phyloP scores from a whole-genome alignment of 2,797 vertebrate species.

The Uromys caudimaculatus region DNA sequence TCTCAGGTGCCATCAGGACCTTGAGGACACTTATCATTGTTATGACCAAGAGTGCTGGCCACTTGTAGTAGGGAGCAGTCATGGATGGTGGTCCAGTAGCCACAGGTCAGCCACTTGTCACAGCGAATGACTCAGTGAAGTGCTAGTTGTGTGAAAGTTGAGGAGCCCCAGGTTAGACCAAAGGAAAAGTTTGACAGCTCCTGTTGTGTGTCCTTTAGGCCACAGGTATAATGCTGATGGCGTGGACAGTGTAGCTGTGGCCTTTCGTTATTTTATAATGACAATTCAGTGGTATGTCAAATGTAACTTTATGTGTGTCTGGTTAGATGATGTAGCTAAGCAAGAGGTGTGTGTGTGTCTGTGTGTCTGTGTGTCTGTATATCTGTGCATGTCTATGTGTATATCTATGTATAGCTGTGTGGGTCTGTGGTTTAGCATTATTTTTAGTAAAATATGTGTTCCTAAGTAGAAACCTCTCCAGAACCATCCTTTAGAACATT shows the following conservation, averaged over 20 bases:
- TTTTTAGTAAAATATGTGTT: constrained; percentile 14
- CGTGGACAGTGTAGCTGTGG: not conserved
- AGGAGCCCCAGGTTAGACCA: constrained; percentile 1
- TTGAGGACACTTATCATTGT: not conserved
- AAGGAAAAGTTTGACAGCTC: not conserved
- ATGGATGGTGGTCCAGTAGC: not conserved
- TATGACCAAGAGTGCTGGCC: not conserved
- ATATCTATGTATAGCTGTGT: not conserved
- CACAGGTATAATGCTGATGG: not conserved
- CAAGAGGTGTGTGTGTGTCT: not conserved
- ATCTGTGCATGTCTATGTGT: not conserved
- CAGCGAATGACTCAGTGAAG: not conserved
- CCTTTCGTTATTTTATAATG: not conserved
- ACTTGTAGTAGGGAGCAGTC: not conserved
- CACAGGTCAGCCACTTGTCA: not conserved
- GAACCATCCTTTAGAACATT: not conserved
- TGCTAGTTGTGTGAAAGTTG: not conserved
- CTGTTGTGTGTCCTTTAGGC: not conserved
- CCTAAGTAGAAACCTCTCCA: not conserved
- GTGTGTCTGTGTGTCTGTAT: not conserved
- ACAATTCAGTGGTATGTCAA: not conserved
- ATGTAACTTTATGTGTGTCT: not conserved
- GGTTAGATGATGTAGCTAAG: constrained; percentile 19
- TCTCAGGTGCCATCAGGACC: not conserved
- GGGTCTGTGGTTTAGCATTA: not conserved